Conservation (phyloP, 2,888 invertebrate genomes). For the Clepsis dumicolana region DNA sequence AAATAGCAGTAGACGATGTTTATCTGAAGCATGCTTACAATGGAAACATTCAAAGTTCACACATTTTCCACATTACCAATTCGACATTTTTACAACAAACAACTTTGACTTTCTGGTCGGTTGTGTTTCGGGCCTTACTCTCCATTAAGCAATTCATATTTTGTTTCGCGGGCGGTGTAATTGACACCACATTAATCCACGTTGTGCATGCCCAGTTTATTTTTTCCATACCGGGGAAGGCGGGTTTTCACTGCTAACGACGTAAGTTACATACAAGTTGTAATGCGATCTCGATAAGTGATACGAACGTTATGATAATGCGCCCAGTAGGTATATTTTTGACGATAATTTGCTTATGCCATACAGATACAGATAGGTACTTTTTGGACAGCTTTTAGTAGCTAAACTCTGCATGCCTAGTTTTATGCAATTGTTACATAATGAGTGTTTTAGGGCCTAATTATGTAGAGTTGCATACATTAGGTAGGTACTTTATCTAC, state of each 20-base stretch:
- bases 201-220: conserved; percentile 61
- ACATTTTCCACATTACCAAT: too few species aligned
- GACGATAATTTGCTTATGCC: neutral
- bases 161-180: conserved; percentile 56
- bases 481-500: too few species aligned
- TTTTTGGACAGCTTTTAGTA: neutral
- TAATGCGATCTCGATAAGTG: conserved; percentile 41
- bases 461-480: too few species aligned
- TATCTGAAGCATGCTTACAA: too few species aligned
- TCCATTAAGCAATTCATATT: conserved; percentile 60
- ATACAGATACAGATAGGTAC: neutral
- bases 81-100: neutral
- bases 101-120: conserved; percentile 2
- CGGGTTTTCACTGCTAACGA: conserved; percentile 26
- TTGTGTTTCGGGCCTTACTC: conserved; percentile 43
- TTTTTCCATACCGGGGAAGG: conserved; percentile 30
- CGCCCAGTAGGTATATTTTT: neutral
- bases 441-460: too few species aligned
- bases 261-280: conserved; percentile 15
- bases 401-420: too few species aligned
- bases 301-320: conserved; percentile 17
- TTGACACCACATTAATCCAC: conserved; percentile 65
- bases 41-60: too few species aligned
- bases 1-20: too few species aligned
- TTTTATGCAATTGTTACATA: too few species aligned